Conservation (phyloP, 2,113 vertebrate species). For the Rhagologus leucostigma region DNA sequence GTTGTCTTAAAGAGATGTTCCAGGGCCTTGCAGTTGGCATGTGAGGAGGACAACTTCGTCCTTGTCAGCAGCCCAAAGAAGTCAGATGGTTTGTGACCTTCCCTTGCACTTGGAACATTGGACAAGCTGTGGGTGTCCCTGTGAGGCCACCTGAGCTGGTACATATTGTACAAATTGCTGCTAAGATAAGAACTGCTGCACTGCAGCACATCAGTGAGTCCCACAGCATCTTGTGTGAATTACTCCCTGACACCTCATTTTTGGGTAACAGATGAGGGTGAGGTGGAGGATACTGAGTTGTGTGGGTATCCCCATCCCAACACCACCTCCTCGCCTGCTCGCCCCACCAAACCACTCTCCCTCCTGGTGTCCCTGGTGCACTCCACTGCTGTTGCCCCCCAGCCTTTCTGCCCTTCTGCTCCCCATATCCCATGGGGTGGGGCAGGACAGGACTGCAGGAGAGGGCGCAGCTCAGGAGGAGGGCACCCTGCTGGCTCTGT, state of each 20-base stretch:
- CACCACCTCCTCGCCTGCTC: background rate
- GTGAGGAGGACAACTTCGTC: background rate
- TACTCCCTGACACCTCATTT: background rate
- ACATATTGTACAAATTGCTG: background rate
- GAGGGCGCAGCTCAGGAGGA: fast-evolving
- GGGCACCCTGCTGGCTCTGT: background rate
- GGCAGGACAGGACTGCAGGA: fast-evolving
- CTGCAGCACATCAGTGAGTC: background rate
- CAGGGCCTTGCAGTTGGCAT: background rate
- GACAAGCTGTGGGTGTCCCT: background rate
- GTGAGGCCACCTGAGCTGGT: background rate
- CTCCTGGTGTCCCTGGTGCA: background rate
- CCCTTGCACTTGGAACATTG: background rate
- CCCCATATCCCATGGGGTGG: background rate
- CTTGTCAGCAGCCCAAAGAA: background rate
- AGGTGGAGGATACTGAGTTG: background rate
- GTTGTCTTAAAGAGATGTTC: background rate
- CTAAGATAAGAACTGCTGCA: background rate
- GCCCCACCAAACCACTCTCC: background rate
- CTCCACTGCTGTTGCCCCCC: background rate
- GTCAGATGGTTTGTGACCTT: background rate
- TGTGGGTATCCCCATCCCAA: background rate
- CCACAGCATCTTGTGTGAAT: background rate
- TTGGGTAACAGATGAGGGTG: background rate
- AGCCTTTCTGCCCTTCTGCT: background rate